phyloP scores from a whole-genome alignment of 2,113 vertebrate genomes.

The Myodes glareolus region DNA sequence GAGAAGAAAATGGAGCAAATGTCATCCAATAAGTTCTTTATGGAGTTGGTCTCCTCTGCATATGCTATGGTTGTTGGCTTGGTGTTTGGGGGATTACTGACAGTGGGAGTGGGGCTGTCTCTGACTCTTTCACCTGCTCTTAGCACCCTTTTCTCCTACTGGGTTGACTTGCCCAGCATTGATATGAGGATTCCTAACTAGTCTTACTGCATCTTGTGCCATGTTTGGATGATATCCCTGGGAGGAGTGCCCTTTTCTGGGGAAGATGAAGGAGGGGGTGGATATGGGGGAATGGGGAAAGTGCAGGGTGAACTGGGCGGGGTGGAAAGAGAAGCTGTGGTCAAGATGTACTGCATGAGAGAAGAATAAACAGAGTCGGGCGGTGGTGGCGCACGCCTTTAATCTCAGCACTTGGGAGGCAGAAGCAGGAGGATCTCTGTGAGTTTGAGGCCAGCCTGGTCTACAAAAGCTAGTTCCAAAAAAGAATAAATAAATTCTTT shows the following conservation, averaged over 20 bases:
- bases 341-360: background rate
- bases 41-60: background rate
- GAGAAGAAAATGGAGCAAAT: background rate
- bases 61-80: background rate
- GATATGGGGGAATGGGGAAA: background rate
- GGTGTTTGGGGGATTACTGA: background rate
- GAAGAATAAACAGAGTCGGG: background rate
- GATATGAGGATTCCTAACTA: background rate
- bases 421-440: no score
- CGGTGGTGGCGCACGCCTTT: no score
- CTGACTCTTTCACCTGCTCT: background rate
- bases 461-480: no score
- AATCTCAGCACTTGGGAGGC: no score
- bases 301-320: background rate
- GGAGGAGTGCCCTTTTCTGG: background rate
- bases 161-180: background rate
- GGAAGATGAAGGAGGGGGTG: background rate
- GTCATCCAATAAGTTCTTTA: background rate
- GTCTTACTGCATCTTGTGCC: background rate
- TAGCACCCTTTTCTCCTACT: no score
- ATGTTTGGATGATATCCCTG: background rate
- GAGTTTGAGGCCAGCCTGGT: no score
- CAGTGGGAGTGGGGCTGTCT: background rate
- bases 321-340: background rate
- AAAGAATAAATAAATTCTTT: background rate